Base-by-base conservation (phyloP, 2,888 invertebrate species). In the Entomobrya multifasciata region DNA sequence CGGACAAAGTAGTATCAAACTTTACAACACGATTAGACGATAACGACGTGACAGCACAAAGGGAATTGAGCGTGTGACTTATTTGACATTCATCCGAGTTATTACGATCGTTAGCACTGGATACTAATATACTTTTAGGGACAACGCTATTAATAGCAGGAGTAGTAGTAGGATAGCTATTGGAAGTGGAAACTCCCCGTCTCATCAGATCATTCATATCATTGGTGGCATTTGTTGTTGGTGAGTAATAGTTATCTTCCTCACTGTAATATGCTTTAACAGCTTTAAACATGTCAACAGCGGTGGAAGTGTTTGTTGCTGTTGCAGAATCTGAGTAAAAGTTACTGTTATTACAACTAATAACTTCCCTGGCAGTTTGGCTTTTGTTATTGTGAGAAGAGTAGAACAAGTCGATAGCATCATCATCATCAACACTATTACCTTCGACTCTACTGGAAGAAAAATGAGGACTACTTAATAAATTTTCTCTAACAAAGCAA, bases 201-300 rank as follows among this genome's bases (percentile, higher is more conserved):
- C 86, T 74, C 80, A 80, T 65, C 72, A 80, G 62, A 78, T 85
- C 77, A 62, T 79, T 74, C 60, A 80, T 57, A n/a, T n/a, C n/a
- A 55, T 79, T 65, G 84, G 67, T 44, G 77, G 44, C 52, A 70
- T 30, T 60, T 22, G 11, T 60, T 11, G 57, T 67, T 47, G 86
- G 86, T 41, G 74, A 86, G 52, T 62, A 86, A 62, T 86, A 86
- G 80, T 86, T 86, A 79, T 86, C 86, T 62, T 86, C 80, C 44
- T 79, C 86, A 10, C 55, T 72, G 41, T 86, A 86, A 65, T 47
- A 86, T 44, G 72, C 60, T 30, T 41, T 80, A 80, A 80, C 62
- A 67, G 47, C 62, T 74, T 83, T 57, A 22, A 57, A 49, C 76
- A 74, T 72, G 74, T 74, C 82, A 70, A 67, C 67, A 79, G 36